phyloP scores from a whole-genome alignment of 2,888 invertebrate species.

The Eilema caniola region DNA sequence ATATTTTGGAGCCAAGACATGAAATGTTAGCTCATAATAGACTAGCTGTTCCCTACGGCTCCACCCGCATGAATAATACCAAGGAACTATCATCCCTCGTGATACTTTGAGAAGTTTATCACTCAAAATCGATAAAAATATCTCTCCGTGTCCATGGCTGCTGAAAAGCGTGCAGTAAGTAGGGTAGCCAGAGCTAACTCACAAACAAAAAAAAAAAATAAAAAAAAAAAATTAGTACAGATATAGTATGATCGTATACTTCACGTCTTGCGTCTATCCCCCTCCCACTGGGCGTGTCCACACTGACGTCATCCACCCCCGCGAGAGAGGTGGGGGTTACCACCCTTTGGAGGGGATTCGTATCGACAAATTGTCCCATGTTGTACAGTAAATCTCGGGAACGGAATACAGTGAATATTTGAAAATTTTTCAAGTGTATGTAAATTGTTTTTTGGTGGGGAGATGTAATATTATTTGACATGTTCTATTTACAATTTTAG shows the following conservation, averaged over 20 bases:
- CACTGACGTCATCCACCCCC: constrained; percentile 68
- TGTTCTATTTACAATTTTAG: too few species aligned
- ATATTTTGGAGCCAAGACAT: not conserved
- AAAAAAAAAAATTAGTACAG: not conserved
- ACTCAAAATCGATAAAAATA: too few species aligned
- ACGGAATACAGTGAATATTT: not conserved
- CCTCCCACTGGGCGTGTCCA: constrained; percentile 59
- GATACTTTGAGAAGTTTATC: too few species aligned
- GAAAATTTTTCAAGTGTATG: not conserved
- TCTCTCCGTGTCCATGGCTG: too few species aligned
- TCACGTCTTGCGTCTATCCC: constrained; percentile 29
- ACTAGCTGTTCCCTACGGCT: too few species aligned
- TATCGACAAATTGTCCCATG: constrained; percentile 34
- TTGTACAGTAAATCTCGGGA: not conserved
- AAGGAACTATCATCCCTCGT: too few species aligned
- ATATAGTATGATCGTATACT: not conserved
- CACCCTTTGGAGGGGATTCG: constrained; percentile 29
- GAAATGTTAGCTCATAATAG: not conserved
- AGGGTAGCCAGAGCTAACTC: too few species aligned
- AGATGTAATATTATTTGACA: too few species aligned
- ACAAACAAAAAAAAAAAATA: too few species aligned
- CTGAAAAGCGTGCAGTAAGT: too few species aligned
- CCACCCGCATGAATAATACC: too few species aligned
- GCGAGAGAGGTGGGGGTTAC: constrained; percentile 8
- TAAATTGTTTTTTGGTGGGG: not conserved